These are phyloP conservation scores for Paratrypauchen microcephalus DNA, from an alignment of 2,797 vertebrate species.

Conservation along the genomic window DNA sequence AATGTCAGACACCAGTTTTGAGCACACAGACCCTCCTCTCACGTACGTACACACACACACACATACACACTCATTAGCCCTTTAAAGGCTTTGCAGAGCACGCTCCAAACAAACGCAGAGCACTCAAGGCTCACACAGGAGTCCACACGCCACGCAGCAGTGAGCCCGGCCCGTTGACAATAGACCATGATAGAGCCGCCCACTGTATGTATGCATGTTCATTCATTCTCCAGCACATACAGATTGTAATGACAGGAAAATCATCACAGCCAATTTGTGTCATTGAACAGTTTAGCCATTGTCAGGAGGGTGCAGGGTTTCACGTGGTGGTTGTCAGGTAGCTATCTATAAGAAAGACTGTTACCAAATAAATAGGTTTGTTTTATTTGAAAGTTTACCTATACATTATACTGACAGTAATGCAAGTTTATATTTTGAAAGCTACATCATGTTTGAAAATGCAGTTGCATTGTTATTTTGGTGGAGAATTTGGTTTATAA, in stretches of 20 bases:
- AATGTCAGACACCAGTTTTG: conserved; percentile 43
- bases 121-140: conserved; percentile 41
- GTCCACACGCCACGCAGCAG: conserved; percentile 24
- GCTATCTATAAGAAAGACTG: conserved; percentile 8
- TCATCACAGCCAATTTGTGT: conserved; percentile 26
- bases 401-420: too few relatives aligned
- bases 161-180: conserved; percentile 24
- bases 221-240: conserved; percentile 16
- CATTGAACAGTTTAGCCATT: not conserved
- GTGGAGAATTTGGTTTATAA: not conserved
- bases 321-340: conserved; percentile 4
- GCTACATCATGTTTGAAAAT: not conserved
- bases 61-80: conserved; percentile 1
- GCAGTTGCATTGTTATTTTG: not conserved
- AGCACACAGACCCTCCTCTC: conserved; percentile 33
- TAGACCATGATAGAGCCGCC: conserved; percentile 14
- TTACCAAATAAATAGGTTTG: not conserved
- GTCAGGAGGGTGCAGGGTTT: conserved; percentile 7
- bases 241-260: conserved; percentile 32
- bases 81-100: conserved; percentile 38
- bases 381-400: not conserved
- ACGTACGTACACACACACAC: too few relatives aligned
- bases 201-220: conserved; percentile 13
- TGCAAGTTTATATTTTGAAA: not conserved
- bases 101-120: conserved; percentile 31